Evolutionary conservation across 2,888 invertebrate genomes (phyloP).

Genomic region (Druceiella hillmani): DNA sequence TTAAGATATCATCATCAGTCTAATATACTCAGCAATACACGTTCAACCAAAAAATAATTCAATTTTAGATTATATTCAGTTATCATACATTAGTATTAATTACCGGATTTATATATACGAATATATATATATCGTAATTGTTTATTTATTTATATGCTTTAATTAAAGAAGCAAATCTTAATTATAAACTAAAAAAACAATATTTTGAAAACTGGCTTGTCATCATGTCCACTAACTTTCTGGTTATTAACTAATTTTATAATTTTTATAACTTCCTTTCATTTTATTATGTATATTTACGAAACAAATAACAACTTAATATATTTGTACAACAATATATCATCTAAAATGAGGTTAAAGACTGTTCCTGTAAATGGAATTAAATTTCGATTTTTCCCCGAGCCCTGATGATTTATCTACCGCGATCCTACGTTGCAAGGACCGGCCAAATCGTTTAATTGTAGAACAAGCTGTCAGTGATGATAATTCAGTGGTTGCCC

Average conservation of each 20-base stretch:
- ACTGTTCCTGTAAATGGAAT: too few species aligned
- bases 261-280: background rate
- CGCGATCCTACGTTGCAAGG: constrained; percentile 86
- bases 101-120: too few species aligned
- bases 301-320: background rate
- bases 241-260: background rate
- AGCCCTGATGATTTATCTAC: constrained; percentile 77
- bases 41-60: too few species aligned
- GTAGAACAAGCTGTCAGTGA: constrained; percentile 91
- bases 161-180: too few species aligned
- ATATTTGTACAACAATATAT: too few species aligned
- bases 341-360: too few species aligned
- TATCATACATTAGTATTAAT: too few species aligned
- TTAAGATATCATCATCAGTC: too few species aligned
- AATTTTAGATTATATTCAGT: too few species aligned
- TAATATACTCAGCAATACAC: too few species aligned
- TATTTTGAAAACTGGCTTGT: constrained; percentile 18
- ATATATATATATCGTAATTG: background rate
- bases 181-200: constrained; percentile 7
- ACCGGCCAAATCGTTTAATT: constrained; percentile 84
- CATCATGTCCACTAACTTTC: constrained; percentile 15
- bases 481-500: constrained; percentile 88
- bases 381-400: constrained; percentile 23
- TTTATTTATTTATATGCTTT: background rate
- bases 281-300: too few species aligned